phyloP scores from a whole-genome alignment of 2,113 vertebrate species.

The Pholis gunnellus region DNA sequence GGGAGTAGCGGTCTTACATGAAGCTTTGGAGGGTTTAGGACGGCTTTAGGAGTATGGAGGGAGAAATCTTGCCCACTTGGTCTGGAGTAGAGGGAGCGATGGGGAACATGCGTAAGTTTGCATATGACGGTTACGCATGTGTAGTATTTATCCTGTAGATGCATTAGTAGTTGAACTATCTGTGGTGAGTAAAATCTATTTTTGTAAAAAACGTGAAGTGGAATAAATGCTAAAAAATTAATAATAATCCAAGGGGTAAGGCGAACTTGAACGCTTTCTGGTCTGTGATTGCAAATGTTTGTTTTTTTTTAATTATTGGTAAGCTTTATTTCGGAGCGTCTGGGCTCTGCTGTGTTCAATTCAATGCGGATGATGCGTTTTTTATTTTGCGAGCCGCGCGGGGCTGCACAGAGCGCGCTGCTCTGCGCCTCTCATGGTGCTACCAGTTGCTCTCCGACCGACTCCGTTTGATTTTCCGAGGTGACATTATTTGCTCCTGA shows the following conservation, averaged over 20 bases:
- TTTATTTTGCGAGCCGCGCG: constrained; percentile 39
- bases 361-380: constrained; percentile 14
- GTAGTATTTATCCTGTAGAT: constrained; percentile 22
- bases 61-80: constrained; percentile 77
- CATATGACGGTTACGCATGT: constrained; percentile 48
- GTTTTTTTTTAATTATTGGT: background rate
- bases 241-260: background rate
- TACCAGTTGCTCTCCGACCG: constrained; percentile 69
- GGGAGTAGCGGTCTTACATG: constrained; percentile 82
- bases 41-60: constrained; percentile 81
- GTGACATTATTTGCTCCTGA: constrained; percentile 23
- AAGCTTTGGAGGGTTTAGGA: constrained; percentile 83
- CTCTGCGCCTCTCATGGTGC: constrained; percentile 31
- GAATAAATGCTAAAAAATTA: background rate
- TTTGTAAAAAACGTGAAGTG: background rate
- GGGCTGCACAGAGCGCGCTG: constrained; percentile 34
- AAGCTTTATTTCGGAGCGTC: constrained; percentile 24
- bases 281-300: constrained; percentile 8
- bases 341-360: constrained; percentile 14
- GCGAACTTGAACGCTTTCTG: constrained; percentile 12
- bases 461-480: constrained; percentile 34
- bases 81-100: constrained; percentile 81
- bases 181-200: constrained; percentile 24
- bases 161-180: background rate
- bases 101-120: constrained; percentile 90